Evolutionary conservation across 2,888 invertebrate genomes (phyloP), one percentile per base, ranked within the genome.

Genomic region (Pyrrhia umbra): DNA sequence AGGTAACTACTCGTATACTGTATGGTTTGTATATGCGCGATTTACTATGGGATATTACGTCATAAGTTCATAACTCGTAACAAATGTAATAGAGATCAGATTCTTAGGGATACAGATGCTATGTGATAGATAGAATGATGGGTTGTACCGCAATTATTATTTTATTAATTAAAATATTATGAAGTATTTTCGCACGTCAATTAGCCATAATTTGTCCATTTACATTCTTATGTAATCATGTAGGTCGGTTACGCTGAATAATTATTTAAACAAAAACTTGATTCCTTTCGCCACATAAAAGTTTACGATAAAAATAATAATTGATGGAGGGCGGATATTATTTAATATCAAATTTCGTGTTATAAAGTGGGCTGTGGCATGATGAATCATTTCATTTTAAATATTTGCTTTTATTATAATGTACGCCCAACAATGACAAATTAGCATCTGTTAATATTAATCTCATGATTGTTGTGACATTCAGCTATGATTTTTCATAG

Each of bases 361-460:
- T 40, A 25, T 21, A 8, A 13, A 47, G n/a, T 21, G 1, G 30
- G 16, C 21, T 25, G 10, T 6, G 9, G 9, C 16, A 10, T 15
- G 8, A 16, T 45, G 47, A 49, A 6, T 39, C 47, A 40, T 30
- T 40, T 21, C 20, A 25, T 37, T 46, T 49, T 16, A 2, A 37
- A 50, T 39, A 18, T 10, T 43, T 37, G 16, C 27, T 55, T 21
- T 45, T 42, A 30, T 73, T 56, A 10, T 50, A 51, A 73, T 47
- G 2, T 1, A 37, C 27, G 9, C n/a, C 9, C 27, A 50, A 21
- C 49, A 50, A 56, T 73, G 67, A 73, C 23, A 37, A 46, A 37
- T 10, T 23, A 50, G 25, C 49, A 50, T 50, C 40, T 42, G 50
- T 49, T 34, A 43, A 71, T 68, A 72, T 71, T 55, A 55, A 68